phyloP scores from a whole-genome alignment of 1,140 invertebrate genomes.

The Himalopsyche phryganea region DNA sequence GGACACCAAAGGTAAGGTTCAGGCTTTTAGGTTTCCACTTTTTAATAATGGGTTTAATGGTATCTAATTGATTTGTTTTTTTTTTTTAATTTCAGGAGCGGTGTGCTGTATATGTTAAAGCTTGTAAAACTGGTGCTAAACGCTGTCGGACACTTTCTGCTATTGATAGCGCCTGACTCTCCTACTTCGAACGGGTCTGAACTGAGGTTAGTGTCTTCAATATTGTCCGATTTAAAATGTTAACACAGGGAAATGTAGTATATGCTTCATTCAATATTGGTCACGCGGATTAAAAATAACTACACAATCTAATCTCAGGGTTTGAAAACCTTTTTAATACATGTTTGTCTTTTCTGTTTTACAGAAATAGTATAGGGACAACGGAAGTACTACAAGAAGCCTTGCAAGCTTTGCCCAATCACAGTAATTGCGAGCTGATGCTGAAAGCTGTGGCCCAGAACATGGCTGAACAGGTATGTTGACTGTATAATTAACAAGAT shows the following conservation, averaged over 20 bases:
- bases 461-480: constrained; percentile 58
- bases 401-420: constrained; percentile 45
- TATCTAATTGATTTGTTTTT: neutral
- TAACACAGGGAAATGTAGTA: no score
- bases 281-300: no score
- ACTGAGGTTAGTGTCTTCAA: constrained; percentile 13
- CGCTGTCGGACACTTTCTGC: constrained; percentile 74
- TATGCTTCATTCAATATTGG: no score
- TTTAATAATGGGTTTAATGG: no score
- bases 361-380: constrained; percentile 34
- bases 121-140: constrained; percentile 86
- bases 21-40: no score
- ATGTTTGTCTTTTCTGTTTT: neutral
- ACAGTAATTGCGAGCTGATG: constrained; percentile 45
- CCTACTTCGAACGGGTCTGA: constrained; percentile 24
- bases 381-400: constrained; percentile 50
- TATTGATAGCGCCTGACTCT: constrained; percentile 60
- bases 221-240: neutral
- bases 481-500: no score
- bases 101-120: constrained; percentile 84
- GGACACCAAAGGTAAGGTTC: no score
- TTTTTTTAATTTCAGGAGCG: constrained; percentile 53
- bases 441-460: constrained; percentile 64
- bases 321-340: no score
- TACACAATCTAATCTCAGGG: no score